Conservation (phyloP, 2,797 vertebrate species). For the Rhynchonycteris naso region DNA sequence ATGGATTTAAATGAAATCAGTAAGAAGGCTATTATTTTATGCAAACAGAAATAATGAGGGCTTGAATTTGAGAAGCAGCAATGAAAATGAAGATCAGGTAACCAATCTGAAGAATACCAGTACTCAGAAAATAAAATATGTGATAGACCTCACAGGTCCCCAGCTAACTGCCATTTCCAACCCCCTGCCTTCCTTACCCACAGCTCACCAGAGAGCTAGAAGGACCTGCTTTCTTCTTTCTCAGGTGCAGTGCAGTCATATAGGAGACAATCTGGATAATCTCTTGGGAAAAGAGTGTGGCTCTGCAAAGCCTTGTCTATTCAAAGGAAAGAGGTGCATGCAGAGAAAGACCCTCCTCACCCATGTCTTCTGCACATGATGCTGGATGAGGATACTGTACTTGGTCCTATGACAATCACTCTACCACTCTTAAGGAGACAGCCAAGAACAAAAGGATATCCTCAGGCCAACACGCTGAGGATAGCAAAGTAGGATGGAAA, state of each 20-base stretch:
- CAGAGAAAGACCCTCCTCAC: background rate
- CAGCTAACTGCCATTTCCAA: background rate
- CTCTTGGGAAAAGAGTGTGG: background rate
- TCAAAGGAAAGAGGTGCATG: background rate
- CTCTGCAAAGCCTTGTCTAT: background rate
- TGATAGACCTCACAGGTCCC: background rate
- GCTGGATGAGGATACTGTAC: background rate
- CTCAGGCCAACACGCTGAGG: background rate
- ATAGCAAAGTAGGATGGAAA: background rate
- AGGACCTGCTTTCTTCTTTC: background rate
- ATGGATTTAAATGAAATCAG: background rate
- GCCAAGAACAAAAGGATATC: background rate
- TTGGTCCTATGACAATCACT: background rate
- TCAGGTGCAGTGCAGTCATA: background rate
- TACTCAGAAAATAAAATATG: background rate
- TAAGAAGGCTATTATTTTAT: background rate
- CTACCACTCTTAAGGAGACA: background rate
- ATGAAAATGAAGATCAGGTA: background rate
- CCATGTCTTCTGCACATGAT: background rate
- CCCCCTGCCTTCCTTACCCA: background rate
- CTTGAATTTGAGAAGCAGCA: background rate
- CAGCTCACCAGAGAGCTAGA: background rate
- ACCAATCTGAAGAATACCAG: background rate
- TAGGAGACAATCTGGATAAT: background rate
- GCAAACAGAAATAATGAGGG: background rate